A percentile compares a stretch with the other conserved stretches of the same genome.
Evolutionary conservation across 2,888 invertebrate genomes (phyloP).

Genomic region (Drosophila barbarae): DNA sequence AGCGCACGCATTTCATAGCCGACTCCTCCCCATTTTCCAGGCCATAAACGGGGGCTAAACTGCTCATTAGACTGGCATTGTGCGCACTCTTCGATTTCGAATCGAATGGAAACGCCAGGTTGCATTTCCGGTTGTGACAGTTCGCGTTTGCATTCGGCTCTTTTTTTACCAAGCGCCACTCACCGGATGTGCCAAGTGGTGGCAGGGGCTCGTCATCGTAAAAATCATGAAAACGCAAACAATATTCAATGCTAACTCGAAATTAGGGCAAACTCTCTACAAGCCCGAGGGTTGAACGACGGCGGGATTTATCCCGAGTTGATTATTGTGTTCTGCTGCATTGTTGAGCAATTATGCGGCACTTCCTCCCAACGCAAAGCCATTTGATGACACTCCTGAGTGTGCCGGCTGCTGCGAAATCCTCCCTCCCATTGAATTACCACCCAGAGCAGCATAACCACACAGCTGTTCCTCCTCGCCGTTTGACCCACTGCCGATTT

Average conservation of each 20-base stretch:
- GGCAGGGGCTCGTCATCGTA: conserved; percentile 18
- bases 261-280: conserved; percentile 42
- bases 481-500: conserved; percentile 56
- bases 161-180: conserved; percentile 49
- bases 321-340: conserved; percentile 35
- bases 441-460: conserved; percentile 20
- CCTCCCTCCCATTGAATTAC: conserved; percentile 24
- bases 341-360: conserved; percentile 53
- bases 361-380: conserved; percentile 44
- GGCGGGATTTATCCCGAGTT: conserved; percentile 13
- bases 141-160: conserved; percentile 22
- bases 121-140: conserved; percentile 72
- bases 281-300: conserved; percentile 14
- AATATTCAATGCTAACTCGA: conserved; percentile 42
- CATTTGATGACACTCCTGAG: conserved; percentile 67
- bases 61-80: conserved; percentile 64
- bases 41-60: conserved; percentile 64
- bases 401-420: conserved; percentile 49
- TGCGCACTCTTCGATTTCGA: conserved; percentile 44
- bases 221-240: conserved; percentile 33
- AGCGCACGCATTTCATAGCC: conserved; percentile 52
- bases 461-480: conserved; percentile 58
- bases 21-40: conserved; percentile 24
- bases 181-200: conserved; percentile 57
- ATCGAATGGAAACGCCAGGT: conserved; percentile 62